Evolutionary conservation across 2,888 invertebrate genomes (phyloP).

Genomic region (Eupeodes latifasciatus): DNA sequence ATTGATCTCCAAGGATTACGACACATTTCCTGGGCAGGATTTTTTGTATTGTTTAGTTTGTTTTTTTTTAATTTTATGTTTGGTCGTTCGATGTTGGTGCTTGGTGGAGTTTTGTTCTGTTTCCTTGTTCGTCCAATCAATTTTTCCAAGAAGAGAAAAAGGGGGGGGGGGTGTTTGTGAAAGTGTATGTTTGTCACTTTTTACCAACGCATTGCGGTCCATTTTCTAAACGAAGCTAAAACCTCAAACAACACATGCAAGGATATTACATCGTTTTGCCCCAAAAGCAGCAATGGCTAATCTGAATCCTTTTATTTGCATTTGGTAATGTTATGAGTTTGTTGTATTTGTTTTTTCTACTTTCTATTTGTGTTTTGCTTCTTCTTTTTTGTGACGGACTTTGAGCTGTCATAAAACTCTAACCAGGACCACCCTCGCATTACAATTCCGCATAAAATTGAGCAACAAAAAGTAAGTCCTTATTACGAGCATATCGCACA

Average conservation of each 20-base stretch:
- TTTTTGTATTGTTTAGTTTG: conserved; percentile 1
- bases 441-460: conserved; percentile 19
- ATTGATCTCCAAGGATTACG: conserved; percentile 71
- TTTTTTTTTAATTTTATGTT: background rate
- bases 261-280: background rate
- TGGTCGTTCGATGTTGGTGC: conserved; percentile 1
- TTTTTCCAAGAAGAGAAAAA: background rate
- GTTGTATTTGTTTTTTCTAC: background rate
- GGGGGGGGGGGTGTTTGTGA: background rate
- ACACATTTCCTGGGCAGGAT: conserved; percentile 42
- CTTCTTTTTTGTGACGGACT: conserved; percentile 4
- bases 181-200: background rate
- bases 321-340: conserved; percentile 47
- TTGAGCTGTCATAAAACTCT: conserved; percentile 46
- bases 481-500: conserved; percentile 6
- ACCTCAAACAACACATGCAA: conserved; percentile 61
- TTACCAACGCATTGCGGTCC: conserved; percentile 56
- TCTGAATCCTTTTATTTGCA: conserved; percentile 67
- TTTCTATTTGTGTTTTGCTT: background rate
- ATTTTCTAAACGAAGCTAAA: conserved; percentile 33
- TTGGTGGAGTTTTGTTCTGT: conserved; percentile 11
- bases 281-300: conserved; percentile 8
- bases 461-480: conserved; percentile 15
- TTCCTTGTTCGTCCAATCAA: conserved; percentile 12
- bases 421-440: conserved; percentile 20